phyloP scores from a whole-genome alignment of 2,888 invertebrate species.

The Acronicta leporina region DNA sequence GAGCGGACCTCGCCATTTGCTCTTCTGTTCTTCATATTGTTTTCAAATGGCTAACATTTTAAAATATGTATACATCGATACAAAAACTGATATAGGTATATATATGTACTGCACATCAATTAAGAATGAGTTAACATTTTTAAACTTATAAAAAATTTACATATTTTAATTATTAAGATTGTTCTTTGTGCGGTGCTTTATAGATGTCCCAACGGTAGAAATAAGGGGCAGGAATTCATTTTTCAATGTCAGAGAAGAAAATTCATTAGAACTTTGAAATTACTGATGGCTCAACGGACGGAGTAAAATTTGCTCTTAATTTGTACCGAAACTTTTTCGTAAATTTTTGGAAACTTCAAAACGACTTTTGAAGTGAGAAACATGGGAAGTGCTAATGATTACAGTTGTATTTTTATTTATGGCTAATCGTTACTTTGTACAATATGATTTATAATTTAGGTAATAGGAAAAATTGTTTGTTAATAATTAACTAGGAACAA shows the following conservation, averaged over 20 bases:
- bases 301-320: constrained; percentile 88
- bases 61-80: constrained; percentile 66
- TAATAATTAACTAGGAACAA: too few relatives aligned
- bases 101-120: too few relatives aligned
- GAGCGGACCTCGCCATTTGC: constrained; percentile 61
- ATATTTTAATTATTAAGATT: constrained; percentile 59
- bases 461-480: background rate
- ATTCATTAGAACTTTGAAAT: constrained; percentile 89
- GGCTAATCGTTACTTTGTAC: constrained; percentile 46
- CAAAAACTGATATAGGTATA: constrained; percentile 41
- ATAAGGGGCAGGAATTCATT: constrained; percentile 84
- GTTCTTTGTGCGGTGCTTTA: constrained; percentile 65
- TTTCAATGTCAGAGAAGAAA: constrained; percentile 88
- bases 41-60: constrained; percentile 63
- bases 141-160: constrained; percentile 36
- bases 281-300: constrained; percentile 88
- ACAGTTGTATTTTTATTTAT: constrained; percentile 75
- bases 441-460: constrained; percentile 35
- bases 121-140: too few relatives aligned
- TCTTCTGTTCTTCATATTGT: constrained; percentile 66
- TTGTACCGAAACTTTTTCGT: constrained; percentile 86
- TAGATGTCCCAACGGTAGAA: constrained; percentile 76
- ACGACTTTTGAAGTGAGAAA: constrained; percentile 86
- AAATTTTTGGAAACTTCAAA: constrained; percentile 83
- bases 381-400: constrained; percentile 85